Conservation (phyloP, 92 coral and sea anemone species). For the Montipora capitata region DNA sequence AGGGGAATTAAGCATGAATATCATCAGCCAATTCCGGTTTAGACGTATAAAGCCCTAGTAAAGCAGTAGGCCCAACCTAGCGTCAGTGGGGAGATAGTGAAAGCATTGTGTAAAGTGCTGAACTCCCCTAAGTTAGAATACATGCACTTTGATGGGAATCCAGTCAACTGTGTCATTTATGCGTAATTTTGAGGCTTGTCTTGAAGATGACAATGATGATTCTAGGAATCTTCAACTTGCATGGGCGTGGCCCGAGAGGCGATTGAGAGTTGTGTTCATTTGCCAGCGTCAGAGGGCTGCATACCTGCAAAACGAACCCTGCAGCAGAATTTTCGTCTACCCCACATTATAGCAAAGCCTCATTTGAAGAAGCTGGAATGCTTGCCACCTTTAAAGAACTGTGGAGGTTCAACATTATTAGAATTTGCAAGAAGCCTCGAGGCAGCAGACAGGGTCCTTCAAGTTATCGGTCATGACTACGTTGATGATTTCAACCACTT, state of each 20-base stretch:
- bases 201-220: conserved; percentile 20
- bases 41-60: conserved; percentile 6
- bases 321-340: conserved; percentile 74
- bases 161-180: conserved; percentile 33
- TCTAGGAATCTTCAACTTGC: conserved; percentile 64
- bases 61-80: background rate
- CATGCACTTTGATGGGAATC: conserved; percentile 58
- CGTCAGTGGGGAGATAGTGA: conserved; percentile 23
- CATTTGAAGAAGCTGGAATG: conserved; percentile 67
- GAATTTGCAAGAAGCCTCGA: conserved; percentile 66
- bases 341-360: conserved; percentile 78
- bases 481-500: conserved; percentile 57
- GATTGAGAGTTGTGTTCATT: conserved; percentile 76
- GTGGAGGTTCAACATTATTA: conserved; percentile 22
- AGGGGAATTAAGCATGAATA: background rate
- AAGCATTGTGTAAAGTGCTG: conserved; percentile 24
- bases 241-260: conserved; percentile 78
- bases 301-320: conserved; percentile 54
- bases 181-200: conserved; percentile 39
- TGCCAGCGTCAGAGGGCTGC: conserved; percentile 73
- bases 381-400: conserved; percentile 55
- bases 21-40: conserved; percentile 5
- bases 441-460: conserved; percentile 70
- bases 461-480: conserved; percentile 73
- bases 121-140: conserved; percentile 43